Base-by-base conservation (phyloP, 1,140 invertebrate species). In the Cardiocondyla obscurior region DNA sequence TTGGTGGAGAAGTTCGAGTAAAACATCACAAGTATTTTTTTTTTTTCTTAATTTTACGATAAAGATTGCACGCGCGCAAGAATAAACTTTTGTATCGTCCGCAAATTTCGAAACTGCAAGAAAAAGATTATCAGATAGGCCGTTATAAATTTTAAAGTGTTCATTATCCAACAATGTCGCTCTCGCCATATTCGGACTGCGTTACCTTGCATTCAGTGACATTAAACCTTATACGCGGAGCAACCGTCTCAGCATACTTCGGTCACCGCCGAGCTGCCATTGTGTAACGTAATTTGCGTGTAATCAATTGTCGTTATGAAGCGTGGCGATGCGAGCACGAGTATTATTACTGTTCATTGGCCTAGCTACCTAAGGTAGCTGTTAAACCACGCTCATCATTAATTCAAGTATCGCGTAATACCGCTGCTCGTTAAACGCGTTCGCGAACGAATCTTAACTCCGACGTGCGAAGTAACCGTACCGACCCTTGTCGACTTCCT, bases 91-190 rank as follows among this genome's bases (percentile, higher is more conserved):
- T 42, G 16, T 65, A 39, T 16, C 14, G n/a, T 62, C 14, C 65
- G 30, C 39, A 44, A 42, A 64, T 83, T 72, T 83, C 81, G 72
- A 86, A 87, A 87, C 44, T 44, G 22, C 39, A 10, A 33, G 51
- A 36, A 58, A 67, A 87, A 87, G 85, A 60, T 39, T 73, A 49
- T 51, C 12, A 33, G n/a, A 44, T 44, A 14, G 33, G 16, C 30
- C 85, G 67, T 70, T 84, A 60, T 72, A 85, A 88, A 72, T 88
- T 85, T 85, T 76, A 74, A 74, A 73, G 57, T 77, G 62, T 83
- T 83, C 86, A 79, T 88, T 88, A 85, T 49, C 65, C 72, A 88
- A 85, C 86, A 70, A 88, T 85, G 86, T 88, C 83, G 72, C 30
- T 85, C 53, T 67, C 53, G 53, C 85, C 87, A 82, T 81, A 57